A percentile compares a stretch with the other conserved stretches of the same genome.
phyloP scores from a whole-genome alignment of 2,113 vertebrate genomes.

The Gobio gobio region DNA sequence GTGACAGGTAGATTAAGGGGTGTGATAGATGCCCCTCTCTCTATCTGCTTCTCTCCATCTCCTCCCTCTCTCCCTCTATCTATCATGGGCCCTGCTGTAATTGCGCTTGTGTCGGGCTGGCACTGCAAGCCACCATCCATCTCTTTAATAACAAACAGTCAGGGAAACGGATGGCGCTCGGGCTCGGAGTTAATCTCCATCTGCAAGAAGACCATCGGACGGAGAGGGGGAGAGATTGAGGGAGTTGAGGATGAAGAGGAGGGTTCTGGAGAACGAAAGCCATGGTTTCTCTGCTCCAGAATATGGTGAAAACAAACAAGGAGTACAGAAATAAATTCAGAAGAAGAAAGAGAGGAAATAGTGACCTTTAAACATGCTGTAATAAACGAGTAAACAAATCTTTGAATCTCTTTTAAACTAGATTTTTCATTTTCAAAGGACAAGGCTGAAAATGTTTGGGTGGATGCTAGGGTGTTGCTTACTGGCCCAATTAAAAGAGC shows the following conservation, averaged over 20 bases:
- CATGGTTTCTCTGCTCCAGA: background rate
- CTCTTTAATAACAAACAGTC: constrained; percentile 87
- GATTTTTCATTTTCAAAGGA: no score
- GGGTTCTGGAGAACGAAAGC: constrained; percentile 1
- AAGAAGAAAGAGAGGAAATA: background rate
- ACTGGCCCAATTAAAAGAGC: background rate
- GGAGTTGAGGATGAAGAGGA: constrained; percentile 65
- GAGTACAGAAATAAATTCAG: background rate
- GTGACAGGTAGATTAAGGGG: constrained; percentile 78
- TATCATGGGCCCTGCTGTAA: constrained; percentile 82
- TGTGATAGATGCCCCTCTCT: constrained; percentile 59
- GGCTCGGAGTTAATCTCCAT: constrained; percentile 81
- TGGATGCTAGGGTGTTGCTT: no score
- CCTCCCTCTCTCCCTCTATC: constrained; percentile 72
- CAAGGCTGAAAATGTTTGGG: no score
- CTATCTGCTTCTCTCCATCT: constrained; percentile 50
- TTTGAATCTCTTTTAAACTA: background rate
- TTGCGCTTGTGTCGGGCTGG: constrained; percentile 79
- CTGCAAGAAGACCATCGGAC: constrained; percentile 66
- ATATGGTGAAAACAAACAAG: background rate
- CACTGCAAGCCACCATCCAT: constrained; percentile 81
- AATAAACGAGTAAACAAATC: background rate
- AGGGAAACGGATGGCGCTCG: constrained; percentile 79
- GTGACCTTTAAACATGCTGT: background rate
- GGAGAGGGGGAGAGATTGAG: constrained; percentile 39